Evolutionary conservation across 2,113 vertebrate genomes (phyloP).

Genomic region (Hylia prasina): DNA sequence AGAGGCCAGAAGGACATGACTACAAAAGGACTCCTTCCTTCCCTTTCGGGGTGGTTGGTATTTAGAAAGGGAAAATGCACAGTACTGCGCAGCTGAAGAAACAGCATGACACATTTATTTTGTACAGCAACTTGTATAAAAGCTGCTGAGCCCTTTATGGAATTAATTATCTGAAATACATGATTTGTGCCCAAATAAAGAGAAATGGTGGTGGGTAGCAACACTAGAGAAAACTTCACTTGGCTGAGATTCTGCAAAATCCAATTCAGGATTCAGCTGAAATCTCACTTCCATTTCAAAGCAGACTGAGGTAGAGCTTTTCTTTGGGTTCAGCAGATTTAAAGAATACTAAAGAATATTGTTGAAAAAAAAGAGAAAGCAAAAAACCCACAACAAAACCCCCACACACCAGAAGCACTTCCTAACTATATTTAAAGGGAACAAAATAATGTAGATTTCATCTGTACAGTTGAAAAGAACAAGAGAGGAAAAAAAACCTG

Average conservation of each 20-base stretch:
- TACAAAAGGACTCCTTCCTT: constrained; percentile 18
- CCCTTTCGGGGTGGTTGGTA: constrained; percentile 2
- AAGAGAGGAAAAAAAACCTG: background rate
- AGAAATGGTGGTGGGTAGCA: background rate
- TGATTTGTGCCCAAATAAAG: background rate
- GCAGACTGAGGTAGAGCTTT: background rate
- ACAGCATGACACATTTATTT: constrained; percentile 19
- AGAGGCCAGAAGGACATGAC: background rate
- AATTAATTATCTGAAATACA: constrained; percentile 1
- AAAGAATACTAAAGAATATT: background rate
- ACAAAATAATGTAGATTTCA: background rate
- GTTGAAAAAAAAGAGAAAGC: background rate
- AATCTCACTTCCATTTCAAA: background rate
- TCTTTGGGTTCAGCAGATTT: background rate
- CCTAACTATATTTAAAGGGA: background rate
- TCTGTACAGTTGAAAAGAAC: background rate
- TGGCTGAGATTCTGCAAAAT: background rate
- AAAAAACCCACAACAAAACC: background rate
- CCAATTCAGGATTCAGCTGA: background rate
- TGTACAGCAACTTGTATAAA: background rate
- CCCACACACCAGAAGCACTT: background rate
- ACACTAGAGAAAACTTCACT: background rate
- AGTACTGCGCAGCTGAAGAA: constrained; percentile 17
- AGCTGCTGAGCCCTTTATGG: background rate
- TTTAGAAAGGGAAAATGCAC: constrained; percentile 32